A percentile compares a stretch with the other conserved stretches of the same genome.
Evolutionary conservation across 2,797 vertebrate genomes (phyloP).

Genomic region (Sebastes umbrosus): DNA sequence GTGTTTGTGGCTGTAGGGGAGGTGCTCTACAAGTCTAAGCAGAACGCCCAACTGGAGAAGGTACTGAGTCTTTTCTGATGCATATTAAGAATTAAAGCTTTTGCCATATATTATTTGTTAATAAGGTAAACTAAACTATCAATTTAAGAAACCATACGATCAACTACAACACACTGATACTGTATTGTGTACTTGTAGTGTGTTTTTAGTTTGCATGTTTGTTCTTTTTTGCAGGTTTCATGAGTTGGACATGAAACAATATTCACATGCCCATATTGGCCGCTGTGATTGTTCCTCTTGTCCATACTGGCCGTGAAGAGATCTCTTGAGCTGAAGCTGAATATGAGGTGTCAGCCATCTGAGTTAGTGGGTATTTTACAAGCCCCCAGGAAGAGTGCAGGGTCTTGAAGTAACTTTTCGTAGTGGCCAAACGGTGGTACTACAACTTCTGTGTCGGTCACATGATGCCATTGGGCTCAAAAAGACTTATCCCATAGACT

Average conservation of each 20-base stretch:
- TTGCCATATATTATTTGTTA: not conserved
- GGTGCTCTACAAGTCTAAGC: slow-evolving; percentile 98
- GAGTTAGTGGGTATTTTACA: not conserved
- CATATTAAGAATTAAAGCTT: not conserved
- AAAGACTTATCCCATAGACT: no score
- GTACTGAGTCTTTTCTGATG: slow-evolving; percentile 49
- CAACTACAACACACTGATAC: not conserved
- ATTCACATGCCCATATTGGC: not conserved
- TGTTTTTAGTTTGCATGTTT: not conserved
- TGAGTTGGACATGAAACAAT: not conserved
- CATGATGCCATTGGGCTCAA: no score
- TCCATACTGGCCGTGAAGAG: not conserved
- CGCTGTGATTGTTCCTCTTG: not conserved
- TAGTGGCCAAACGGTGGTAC: no score
- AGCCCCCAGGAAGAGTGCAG: no score
- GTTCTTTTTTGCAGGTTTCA: not conserved
- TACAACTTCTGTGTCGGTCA: no score
- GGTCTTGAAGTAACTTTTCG: no score
- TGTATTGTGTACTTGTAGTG: not conserved
- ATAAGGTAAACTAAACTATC: not conserved
- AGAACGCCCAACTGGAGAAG: slow-evolving; percentile 98
- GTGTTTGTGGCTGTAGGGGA: slow-evolving; percentile 98
- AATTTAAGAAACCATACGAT: not conserved
- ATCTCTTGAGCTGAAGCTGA: not conserved
- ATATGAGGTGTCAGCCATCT: not conserved